These are phyloP conservation scores for Cheirogaleus major DNA, from an alignment of 2,797 vertebrate species.

Conservation along the genomic window DNA sequence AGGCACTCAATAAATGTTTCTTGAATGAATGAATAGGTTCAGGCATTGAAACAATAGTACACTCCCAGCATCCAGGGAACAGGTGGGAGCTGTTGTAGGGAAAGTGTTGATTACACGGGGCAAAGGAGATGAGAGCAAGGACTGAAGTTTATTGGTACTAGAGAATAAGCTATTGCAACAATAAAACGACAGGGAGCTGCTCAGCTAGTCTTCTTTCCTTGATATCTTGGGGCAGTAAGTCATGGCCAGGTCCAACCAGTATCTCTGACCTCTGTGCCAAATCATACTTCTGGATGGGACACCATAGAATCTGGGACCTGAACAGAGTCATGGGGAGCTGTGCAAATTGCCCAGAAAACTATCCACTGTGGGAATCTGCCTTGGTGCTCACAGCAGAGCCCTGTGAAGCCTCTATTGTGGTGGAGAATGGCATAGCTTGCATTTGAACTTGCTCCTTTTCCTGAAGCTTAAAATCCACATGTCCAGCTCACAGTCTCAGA, in stretches of 20 bases:
- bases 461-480: not conserved
- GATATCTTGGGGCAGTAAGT: not conserved
- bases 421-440: not conserved
- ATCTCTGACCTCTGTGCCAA: not conserved
- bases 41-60: not conserved
- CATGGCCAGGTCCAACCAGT: not conserved
- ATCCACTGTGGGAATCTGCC: not conserved
- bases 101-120: not conserved
- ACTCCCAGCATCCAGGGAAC: not conserved
- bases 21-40: not conserved
- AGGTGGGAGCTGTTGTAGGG: not conserved
- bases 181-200: not conserved
- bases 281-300: not conserved
- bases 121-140: not conserved
- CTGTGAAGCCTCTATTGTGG: not conserved
- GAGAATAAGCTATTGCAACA: not conserved
- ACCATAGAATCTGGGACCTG: not conserved
- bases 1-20: not conserved
- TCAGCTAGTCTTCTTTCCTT: slow-evolving; percentile 9
- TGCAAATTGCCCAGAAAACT: not conserved
- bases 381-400: not conserved
- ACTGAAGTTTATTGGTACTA: slow-evolving; percentile 25
- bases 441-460: slow-evolving; percentile 31
- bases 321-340: not conserved
- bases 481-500: not conserved